Evolutionary conservation across 2,113 vertebrate genomes (phyloP), one percentile per base, ranked within the genome.

Genomic region (Aramus guarauna): DNA sequence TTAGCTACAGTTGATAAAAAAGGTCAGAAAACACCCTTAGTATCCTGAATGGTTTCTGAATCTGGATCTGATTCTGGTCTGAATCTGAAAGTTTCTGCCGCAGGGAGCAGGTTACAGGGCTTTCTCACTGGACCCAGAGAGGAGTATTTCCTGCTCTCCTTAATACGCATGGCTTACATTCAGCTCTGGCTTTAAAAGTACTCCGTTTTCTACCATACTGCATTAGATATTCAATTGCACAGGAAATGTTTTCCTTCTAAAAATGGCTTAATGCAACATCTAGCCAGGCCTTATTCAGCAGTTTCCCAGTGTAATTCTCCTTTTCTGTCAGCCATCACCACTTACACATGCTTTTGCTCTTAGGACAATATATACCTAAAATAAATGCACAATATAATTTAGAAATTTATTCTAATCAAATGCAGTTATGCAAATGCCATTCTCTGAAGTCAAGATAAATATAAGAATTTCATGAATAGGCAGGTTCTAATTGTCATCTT

Each of bases 161-260:
- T 67, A 48, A 39, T 39, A 39, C 1, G 2, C 27, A 39, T 2
- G 21, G 36, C 9, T 80, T 48, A 43, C 45, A 22, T 32, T 60
- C 17, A 80, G 19, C 15, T 86, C 32, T 78, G 12, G 3, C 50
- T 73, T 71, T 8, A 19, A 64, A 66, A 53, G 1, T 0, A 26
- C 34, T 55, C 53, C 0, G 2, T 14, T 71, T 73, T 50, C 9
- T 24, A 53, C 62, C 58, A 32, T 2, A 11, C 5, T 41, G 26
- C 19, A 43, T 58, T 52, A 47, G 17, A 59, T 26, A 30, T 58
- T 88, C 15, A 79, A n/a, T 10, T 77, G 21, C 23, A 39, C 53
- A 39, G 13, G 12, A 74, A n/a, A 5, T 30, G 15, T 52, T 34
- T 63, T 53, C 30, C 20, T 72, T 56, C 21, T 63, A 59, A 17